A percentile compares a stretch with the other conserved stretches of the same genome.
These are phyloP conservation scores for Musca domestica DNA, from an alignment of 1,140 invertebrate genomes.

Conservation along the genomic window DNA sequence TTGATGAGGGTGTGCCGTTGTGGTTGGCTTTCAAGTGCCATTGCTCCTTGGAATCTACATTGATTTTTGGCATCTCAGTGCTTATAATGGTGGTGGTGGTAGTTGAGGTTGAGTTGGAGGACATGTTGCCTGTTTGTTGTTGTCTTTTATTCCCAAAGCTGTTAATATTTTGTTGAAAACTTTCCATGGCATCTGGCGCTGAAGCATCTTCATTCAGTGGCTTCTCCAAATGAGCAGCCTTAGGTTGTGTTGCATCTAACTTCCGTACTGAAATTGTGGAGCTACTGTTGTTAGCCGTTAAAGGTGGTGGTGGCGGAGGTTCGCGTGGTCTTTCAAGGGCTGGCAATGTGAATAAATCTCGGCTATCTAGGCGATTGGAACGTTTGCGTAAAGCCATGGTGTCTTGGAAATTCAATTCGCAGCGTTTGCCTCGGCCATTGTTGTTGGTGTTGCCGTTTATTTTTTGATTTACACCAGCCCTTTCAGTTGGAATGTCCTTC, in stretches of 20 bases:
- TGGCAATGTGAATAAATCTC: conserved; percentile 58
- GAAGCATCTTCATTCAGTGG: conserved; percentile 11
- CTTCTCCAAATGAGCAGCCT: neutral
- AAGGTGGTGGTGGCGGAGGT: conserved; percentile 53
- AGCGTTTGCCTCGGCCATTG: neutral
- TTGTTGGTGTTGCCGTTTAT: neutral
- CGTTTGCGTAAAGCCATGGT: conserved; percentile 76
- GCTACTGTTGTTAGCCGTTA: conserved; percentile 1
- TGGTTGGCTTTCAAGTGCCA: neutral
- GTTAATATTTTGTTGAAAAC: neutral
- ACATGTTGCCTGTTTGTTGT: conserved; percentile 2
- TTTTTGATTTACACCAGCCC: neutral
- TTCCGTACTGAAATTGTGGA: conserved; percentile 16
- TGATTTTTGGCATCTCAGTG: conserved; percentile 10
- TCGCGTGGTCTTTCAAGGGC: conserved; percentile 45
- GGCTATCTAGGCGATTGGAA: conserved; percentile 60
- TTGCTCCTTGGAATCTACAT: neutral
- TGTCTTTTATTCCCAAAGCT: neutral
- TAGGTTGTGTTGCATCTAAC: conserved; percentile 1
- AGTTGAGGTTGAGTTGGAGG: neutral
- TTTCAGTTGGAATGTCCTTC: neutral
- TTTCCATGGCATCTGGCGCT: conserved; percentile 6
- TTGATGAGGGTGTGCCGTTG: too few species aligned
- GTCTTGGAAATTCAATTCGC: conserved; percentile 62
- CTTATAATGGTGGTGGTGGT: conserved; percentile 2